Evolutionary conservation across 2,888 invertebrate genomes (phyloP), one percentile per base, ranked within the genome.

Genomic region (Drosophila yooni): DNA sequence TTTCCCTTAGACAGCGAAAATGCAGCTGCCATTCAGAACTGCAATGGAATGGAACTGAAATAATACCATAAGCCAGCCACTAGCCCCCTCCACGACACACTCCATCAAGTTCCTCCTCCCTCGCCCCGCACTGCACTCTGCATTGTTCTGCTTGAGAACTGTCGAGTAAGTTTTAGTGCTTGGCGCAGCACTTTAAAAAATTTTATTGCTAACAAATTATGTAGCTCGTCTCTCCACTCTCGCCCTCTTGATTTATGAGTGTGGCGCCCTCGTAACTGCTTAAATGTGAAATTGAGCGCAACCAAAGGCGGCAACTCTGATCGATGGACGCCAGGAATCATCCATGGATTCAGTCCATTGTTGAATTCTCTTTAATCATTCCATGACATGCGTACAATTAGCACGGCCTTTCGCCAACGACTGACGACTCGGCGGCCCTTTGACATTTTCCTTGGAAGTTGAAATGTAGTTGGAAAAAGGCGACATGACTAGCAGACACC

Each of bases 181-280:
- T 82, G 71, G 75, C 76, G 74, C 82, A 83, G 85, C 85, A 87
- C 75, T 81, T 88, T 80, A 68, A 50, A 88, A 69, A 76, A 76
- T 82, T 75, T 79, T 74, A 88, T 83, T 81, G 78, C 87, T 66
- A 77, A 64, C 89, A 86, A 86, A 82, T 88, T 83, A 88, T 85
- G 82, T 79, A 81, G 86, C 88, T 50, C 15, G 29, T 36, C 31
- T 2, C n/a, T 4, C 25, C 5, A 15, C n/a, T 21, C 18, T 34
- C 54, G 34, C 52, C 29, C 57, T 48, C 46, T 51, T 83, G 83
- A 81, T 83, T 83, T 85, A 83, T 88, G 57, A 59, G 56, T 61
- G 58, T 58, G 59, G 53, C 54, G 43, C 53, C 36, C 40, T 50
- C 31, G 69, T 64, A 67, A 62, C 71, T 71, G 74, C 67, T 71